A percentile compares a stretch with the other conserved stretches of the same genome.
Conservation (phyloP, 2,113 vertebrate genomes). For the Odocoileus hemionus region DNA sequence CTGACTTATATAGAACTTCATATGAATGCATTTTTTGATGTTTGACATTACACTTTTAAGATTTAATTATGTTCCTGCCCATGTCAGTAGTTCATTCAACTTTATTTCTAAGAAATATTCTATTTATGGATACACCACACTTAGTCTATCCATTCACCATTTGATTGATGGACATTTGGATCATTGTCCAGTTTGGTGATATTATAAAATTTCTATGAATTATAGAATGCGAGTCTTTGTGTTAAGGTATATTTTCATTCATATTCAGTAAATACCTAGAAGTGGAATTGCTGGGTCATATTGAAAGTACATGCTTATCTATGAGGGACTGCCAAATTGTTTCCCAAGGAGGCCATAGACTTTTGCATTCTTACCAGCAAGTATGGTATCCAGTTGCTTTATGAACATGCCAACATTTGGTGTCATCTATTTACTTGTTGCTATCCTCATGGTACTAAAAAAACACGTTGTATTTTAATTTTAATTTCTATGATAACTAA, state of each 20-base stretch:
- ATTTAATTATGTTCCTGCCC: neutral
- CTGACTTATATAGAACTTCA: neutral
- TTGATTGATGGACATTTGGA: neutral
- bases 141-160: neutral
- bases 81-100: neutral
- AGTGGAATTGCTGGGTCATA: neutral
- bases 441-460: neutral
- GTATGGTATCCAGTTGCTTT: neutral
- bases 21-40: neutral
- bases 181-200: neutral
- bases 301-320: neutral
- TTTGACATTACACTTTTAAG: neutral
- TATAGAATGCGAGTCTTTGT: neutral
- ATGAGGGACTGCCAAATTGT: neutral
- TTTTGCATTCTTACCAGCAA: neutral
- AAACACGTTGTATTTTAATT: neutral
- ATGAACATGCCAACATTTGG: neutral
- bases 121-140: neutral
- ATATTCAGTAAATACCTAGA: neutral
- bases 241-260: neutral
- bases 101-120: neutral
- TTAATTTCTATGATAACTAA: neutral
- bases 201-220: neutral
- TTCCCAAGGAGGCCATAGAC: neutral
- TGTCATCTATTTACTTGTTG: neutral